Base-by-base conservation (phyloP, 2,888 invertebrate genomes). In the Chalcis sispes region DNA sequence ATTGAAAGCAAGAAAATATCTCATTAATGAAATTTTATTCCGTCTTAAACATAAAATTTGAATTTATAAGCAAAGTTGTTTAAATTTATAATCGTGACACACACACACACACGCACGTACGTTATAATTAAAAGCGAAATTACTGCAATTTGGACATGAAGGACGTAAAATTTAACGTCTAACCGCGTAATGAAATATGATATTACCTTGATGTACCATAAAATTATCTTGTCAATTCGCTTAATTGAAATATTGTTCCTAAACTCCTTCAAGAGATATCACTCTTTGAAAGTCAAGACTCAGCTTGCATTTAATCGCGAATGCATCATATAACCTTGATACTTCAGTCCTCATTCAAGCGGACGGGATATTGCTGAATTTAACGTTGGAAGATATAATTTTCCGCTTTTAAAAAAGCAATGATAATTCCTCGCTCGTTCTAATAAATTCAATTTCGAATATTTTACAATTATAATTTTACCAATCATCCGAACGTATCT, bases 141-240 rank as follows among this genome's bases (percentile, higher is more conserved):
- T 10, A 50, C 50, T 7, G 48, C 13, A 15, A 18, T 48, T 13
- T 46, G 42, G 18, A 18, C 5, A n/a, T 18, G 36, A 61, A 61
- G 40, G 61, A 15, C 20, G n/a, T 27, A 71, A 27, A 42, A 27
- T 62, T 70, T 62, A 61, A 25, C 29, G 10, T 36, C 10, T 1
- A 29, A 70, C 23, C 61, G 13, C 36, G 13, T 50, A 18, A 27
- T 61, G 36, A 61, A 61, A 23, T 18, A 1, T 13, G 18, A 20
- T 7, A 13, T 58, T 23, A 50, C 52, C 18, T 27, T 18, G 25
- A 40, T 20, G 40, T 2, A 20, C 20, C 46, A 3, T n/a, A 13
- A 56, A 71, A 71, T 71, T 52, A 72, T 56, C 52, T 72, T 71
- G 56, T 64, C 72, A 32, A 72, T 62, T 71, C 27, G 20, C 36